Evolutionary conservation across 2,888 invertebrate species (phyloP).

Genomic region (Tetropium fuscum): DNA sequence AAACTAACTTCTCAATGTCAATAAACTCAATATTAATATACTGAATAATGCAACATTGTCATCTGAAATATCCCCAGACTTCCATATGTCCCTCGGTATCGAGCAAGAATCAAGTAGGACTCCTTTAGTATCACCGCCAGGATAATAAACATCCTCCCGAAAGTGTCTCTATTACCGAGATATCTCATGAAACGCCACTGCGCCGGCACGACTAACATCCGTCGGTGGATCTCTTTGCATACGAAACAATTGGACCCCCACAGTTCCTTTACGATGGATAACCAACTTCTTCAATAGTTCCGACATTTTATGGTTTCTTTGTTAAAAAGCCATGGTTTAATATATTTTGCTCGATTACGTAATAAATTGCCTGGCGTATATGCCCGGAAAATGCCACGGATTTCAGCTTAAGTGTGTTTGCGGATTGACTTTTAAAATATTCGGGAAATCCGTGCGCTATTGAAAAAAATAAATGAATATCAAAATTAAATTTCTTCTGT

Average conservation of each 20-base stretch:
- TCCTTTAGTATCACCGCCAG: too few relatives aligned
- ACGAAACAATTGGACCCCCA: slow-evolving; percentile 58
- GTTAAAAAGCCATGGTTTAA: slow-evolving; percentile 50
- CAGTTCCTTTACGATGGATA: slow-evolving; percentile 53
- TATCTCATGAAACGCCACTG: slow-evolving; percentile 7
- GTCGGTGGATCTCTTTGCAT: slow-evolving; percentile 58
- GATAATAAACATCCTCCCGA: too few relatives aligned
- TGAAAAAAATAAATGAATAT: too few relatives aligned
- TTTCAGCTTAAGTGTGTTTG: slow-evolving; percentile 28
- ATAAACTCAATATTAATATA: too few relatives aligned
- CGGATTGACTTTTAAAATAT: slow-evolving; percentile 22
- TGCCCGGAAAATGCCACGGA: slow-evolving; percentile 41
- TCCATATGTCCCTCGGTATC: too few relatives aligned
- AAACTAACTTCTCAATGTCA: too few relatives aligned
- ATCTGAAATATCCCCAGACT: too few relatives aligned
- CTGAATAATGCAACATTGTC: too few relatives aligned
- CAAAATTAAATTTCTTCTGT: too few relatives aligned
- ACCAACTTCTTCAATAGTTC: slow-evolving; percentile 53
- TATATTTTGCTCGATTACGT: slow-evolving; percentile 52
- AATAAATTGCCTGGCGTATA: slow-evolving; percentile 48
- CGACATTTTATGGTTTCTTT: slow-evolving; percentile 55
- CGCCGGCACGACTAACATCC: slow-evolving; percentile 40
- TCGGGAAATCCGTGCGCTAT: too few relatives aligned
- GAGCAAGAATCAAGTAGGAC: too few relatives aligned
- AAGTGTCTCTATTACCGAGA: background rate